Evolutionary conservation across 1,140 invertebrate genomes (phyloP).

Genomic region (Solen grandis): DNA sequence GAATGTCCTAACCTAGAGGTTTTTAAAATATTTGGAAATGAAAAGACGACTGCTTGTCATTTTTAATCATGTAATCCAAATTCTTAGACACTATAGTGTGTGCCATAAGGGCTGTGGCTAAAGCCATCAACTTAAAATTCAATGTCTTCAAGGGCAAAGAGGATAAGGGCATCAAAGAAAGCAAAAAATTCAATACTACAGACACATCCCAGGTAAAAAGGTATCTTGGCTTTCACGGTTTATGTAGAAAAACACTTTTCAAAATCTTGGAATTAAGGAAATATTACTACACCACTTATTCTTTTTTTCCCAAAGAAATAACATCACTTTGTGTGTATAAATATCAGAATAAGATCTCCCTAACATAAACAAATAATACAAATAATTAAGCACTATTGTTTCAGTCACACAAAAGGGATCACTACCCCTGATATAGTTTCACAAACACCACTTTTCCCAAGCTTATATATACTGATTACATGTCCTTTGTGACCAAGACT

Average conservation of each 20-base stretch:
- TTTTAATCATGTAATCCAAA: neutral
- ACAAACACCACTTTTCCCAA: neutral
- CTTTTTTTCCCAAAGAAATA: neutral
- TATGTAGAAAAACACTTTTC: neutral
- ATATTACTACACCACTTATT: too few species aligned
- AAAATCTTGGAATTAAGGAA: too few species aligned
- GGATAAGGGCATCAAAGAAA: neutral
- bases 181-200: neutral
- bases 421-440: neutral
- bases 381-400: neutral
- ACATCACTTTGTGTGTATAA: neutral
- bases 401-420: conserved; percentile 20
- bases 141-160: conserved; percentile 12
- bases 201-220: neutral
- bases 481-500: neutral
- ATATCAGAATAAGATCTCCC: conserved; percentile 3
- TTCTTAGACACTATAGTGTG: too few species aligned
- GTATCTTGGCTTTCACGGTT: conserved; percentile 5
- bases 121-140: conserved; percentile 9
- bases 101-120: neutral
- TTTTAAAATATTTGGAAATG: conserved; percentile 24
- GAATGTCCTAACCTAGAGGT: neutral
- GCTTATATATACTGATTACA: neutral
- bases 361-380: neutral
- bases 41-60: neutral